Evolutionary conservation across 2,797 vertebrate genomes (phyloP).

Genomic region (Loriculus beryllinus): DNA sequence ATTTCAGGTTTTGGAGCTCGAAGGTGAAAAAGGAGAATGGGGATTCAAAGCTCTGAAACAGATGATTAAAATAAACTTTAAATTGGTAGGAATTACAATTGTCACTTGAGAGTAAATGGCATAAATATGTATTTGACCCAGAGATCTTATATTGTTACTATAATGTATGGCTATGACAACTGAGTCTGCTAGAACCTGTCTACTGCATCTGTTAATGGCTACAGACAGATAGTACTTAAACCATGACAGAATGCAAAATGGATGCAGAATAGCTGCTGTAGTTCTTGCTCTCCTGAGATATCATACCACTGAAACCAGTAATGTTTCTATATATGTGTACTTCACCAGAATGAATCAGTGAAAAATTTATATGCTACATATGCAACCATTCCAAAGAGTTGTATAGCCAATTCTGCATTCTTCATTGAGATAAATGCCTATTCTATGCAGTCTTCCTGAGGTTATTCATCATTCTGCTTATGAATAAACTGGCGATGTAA

Average conservation of each 20-base stretch:
- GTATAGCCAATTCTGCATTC: background rate
- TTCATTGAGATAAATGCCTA: background rate
- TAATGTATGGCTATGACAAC: background rate
- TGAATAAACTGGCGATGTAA: background rate
- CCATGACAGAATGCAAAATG: background rate
- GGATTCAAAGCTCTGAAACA: conserved; percentile 99
- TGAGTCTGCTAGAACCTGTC: background rate
- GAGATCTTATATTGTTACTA: background rate
- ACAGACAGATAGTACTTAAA: background rate
- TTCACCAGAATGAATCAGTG: background rate
- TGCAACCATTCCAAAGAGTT: background rate
- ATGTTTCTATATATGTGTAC: background rate
- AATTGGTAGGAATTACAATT: conserved; percentile 84
- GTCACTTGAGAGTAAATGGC: background rate
- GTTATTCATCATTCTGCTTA: background rate
- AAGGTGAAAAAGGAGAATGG: conserved; percentile 99
- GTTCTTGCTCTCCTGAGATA: background rate
- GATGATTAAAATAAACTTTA: conserved; percentile 99
- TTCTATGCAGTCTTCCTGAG: background rate
- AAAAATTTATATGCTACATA: background rate
- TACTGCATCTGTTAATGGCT: background rate
- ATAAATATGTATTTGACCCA: background rate
- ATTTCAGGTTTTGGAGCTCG: conserved; percentile 93
- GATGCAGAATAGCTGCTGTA: background rate
- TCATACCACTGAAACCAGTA: background rate